These are phyloP conservation scores for Simalia tracyae DNA, from an alignment of 2,797 vertebrate species.

Conservation along the genomic window DNA sequence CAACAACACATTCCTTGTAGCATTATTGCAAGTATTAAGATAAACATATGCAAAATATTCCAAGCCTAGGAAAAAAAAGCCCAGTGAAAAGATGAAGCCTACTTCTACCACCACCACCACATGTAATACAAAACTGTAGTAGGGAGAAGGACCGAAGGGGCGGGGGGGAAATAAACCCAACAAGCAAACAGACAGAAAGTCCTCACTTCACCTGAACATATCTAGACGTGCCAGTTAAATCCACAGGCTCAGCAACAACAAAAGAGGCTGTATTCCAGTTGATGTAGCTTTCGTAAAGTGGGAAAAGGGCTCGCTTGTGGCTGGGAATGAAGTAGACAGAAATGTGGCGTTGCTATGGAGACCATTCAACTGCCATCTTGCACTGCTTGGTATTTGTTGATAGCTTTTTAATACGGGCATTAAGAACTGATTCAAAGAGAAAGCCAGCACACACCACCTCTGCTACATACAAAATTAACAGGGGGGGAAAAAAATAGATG, in stretches of 20 bases:
- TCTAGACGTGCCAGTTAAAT: neutral
- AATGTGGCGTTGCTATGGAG: slow-evolving; percentile 28
- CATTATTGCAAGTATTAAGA: neutral
- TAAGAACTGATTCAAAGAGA: slow-evolving; percentile 7
- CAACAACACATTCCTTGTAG: neutral
- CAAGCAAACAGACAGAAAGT: neutral
- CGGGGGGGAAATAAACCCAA: neutral
- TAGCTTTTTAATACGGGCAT: slow-evolving; percentile 20
- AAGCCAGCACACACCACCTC: neutral
- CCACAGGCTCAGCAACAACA: neutral
- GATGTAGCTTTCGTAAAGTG: neutral
- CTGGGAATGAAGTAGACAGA: neutral
- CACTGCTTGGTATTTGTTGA: slow-evolving; percentile 18
- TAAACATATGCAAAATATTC: neutral
- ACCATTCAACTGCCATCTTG: slow-evolving; percentile 27
- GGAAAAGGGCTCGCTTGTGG: slow-evolving; percentile 5
- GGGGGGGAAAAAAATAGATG: neutral
- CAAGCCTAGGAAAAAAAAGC: neutral
- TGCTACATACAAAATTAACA: neutral
- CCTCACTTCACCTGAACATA: neutral
- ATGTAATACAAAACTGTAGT: neutral
- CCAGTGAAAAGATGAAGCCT: neutral
- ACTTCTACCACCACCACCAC: neutral
- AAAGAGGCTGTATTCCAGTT: neutral
- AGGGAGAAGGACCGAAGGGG: no score